These are phyloP conservation scores for Turnix velox DNA, from an alignment of 2,113 vertebrate species.

Conservation along the genomic window DNA sequence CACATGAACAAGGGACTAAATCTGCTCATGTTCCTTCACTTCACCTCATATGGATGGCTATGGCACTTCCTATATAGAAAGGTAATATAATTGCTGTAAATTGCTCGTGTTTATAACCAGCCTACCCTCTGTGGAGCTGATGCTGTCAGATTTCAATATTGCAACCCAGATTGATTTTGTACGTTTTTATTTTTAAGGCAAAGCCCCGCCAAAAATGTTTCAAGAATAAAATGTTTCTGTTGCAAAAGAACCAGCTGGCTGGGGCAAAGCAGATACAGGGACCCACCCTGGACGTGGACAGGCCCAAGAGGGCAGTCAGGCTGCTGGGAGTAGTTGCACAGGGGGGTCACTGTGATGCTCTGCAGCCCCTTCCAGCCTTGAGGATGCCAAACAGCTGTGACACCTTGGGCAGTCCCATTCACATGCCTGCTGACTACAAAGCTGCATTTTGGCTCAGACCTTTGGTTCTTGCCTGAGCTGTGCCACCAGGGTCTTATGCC, in stretches of 20 bases:
- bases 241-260: neutral
- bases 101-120: neutral
- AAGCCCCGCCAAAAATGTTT: conserved; percentile 8
- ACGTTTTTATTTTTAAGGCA: conserved; percentile 40
- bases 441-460: neutral
- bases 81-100: neutral
- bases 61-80: neutral
- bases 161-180: conserved; percentile 12
- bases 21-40: neutral
- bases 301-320: accelerated
- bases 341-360: neutral
- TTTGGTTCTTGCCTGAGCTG: neutral
- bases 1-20: neutral
- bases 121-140: neutral
- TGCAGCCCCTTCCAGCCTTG: neutral
- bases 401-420: neutral
- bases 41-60: neutral
- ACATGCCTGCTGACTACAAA: accelerated
- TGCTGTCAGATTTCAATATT: conserved; percentile 12
- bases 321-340: neutral
- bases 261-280: neutral
- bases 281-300: neutral
- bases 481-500: neutral
- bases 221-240: neutral
- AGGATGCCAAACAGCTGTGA: neutral